A percentile compares a stretch with the other conserved stretches of the same genome.
Evolutionary conservation across 2,113 vertebrate genomes (phyloP).

Genomic region (Rhipidura dahli): DNA sequence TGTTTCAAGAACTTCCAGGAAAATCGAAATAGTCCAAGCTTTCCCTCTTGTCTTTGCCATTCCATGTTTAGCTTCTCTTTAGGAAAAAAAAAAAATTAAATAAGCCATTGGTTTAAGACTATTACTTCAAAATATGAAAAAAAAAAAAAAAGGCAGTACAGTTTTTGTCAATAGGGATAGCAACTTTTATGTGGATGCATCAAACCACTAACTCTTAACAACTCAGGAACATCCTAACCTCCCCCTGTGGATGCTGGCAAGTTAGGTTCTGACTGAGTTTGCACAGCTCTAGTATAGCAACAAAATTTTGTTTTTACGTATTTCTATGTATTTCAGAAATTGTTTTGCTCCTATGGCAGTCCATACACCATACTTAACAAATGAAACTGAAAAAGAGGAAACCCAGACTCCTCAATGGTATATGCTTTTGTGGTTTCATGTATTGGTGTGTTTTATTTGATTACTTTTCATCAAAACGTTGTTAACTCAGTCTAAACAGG

Average conservation of each 20-base stretch:
- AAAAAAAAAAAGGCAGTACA: not conserved
- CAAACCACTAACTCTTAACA: not conserved
- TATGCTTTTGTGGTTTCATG: not conserved
- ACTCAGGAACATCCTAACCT: not conserved
- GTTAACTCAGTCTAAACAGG: not conserved
- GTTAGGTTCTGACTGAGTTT: not conserved
- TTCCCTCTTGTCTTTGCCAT: not conserved
- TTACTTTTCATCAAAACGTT: not conserved
- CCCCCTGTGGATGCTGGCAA: not conserved
- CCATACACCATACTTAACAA: not conserved
- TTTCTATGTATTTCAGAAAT: not conserved
- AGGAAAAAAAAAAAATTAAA: not conserved
- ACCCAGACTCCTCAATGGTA: rapidly evolving
- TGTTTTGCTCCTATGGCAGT: not conserved
- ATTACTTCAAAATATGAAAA: not conserved
- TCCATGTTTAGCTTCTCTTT: not conserved
- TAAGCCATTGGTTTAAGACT: not conserved
- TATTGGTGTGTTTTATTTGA: not conserved
- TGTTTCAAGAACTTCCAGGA: not conserved
- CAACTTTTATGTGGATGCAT: not conserved
- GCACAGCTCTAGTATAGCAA: not conserved
- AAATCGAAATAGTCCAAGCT: not conserved
- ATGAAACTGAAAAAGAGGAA: not conserved
- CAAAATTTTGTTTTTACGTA: not conserved
- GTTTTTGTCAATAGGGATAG: not conserved